These are phyloP conservation scores for Synanthedon vespiformis DNA, from an alignment of 2,888 invertebrate species.

Conservation along the genomic window DNA sequence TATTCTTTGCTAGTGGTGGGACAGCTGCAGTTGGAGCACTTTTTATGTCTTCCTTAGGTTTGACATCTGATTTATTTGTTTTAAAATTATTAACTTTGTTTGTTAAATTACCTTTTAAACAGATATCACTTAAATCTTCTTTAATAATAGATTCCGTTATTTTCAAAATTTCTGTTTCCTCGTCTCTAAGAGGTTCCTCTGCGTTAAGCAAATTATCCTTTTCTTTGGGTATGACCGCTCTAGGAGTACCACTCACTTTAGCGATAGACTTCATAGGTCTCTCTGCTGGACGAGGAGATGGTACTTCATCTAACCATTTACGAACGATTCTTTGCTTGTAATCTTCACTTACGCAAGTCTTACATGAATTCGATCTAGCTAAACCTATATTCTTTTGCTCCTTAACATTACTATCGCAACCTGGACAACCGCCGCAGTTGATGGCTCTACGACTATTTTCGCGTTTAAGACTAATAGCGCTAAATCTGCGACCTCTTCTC, in stretches of 20 bases:
- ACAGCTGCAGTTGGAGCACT: conserved; percentile 8
- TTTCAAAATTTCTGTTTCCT: conserved; percentile 15
- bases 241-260: conserved; percentile 56
- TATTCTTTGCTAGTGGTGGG: conserved; percentile 19
- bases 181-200: conserved; percentile 19
- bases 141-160: conserved; percentile 8
- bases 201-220: conserved; percentile 21
- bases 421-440: conserved; percentile 76
- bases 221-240: conserved; percentile 34
- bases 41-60: conserved; percentile 3
- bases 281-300: conserved; percentile 32
- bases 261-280: conserved; percentile 44
- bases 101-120: not conserved
- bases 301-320: conserved; percentile 82
- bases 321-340: conserved; percentile 81
- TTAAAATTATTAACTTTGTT: not conserved
- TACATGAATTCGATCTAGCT: conserved; percentile 64
- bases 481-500: conserved; percentile 64
- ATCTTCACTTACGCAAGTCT: conserved; percentile 71
- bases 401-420: conserved; percentile 63
- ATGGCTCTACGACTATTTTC: conserved; percentile 71
- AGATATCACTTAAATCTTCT: conserved; percentile 17
- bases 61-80: not conserved
- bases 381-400: conserved; percentile 36
- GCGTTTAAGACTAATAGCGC: conserved; percentile 71